Evolutionary conservation across 2,888 invertebrate genomes (phyloP).

Genomic region (Drosophila setosimentum): DNA sequence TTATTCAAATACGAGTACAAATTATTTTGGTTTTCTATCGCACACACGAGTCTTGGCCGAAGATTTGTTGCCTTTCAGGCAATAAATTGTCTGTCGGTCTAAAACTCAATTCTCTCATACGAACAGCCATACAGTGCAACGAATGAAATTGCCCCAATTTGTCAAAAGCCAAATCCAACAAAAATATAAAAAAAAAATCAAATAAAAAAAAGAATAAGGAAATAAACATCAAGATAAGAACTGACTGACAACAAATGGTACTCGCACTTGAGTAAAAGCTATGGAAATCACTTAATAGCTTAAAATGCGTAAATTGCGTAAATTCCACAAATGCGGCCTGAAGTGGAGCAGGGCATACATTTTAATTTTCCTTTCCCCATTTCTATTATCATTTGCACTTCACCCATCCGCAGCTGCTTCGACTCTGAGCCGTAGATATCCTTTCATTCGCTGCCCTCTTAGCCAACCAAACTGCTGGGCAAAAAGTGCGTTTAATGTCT

Average conservation of each 20-base stretch:
- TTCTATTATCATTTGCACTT: conserved; percentile 36
- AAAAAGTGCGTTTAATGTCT: background rate
- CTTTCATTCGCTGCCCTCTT: conserved; percentile 10
- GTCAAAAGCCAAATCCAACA: conserved; percentile 44
- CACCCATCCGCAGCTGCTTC: conserved; percentile 10
- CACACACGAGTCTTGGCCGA: conserved; percentile 48
- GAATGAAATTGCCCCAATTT: conserved; percentile 66
- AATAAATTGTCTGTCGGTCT: conserved; percentile 51
- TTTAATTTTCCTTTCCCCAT: conserved; percentile 13
- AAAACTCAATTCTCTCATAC: conserved; percentile 36
- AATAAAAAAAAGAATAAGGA: conserved; percentile 1
- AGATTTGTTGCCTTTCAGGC: conserved; percentile 50
- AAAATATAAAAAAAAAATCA: background rate
- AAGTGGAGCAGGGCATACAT: conserved; percentile 15
- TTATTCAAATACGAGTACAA: conserved; percentile 35
- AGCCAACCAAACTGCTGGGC: background rate
- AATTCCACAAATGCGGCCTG: conserved; percentile 37
- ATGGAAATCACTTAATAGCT: conserved; percentile 54
- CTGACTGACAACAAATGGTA: conserved; percentile 27
- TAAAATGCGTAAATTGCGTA: conserved; percentile 38
- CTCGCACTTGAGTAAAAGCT: conserved; percentile 35
- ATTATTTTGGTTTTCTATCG: conserved; percentile 22
- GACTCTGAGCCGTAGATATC: conserved; percentile 11
- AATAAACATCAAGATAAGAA: conserved; percentile 1
- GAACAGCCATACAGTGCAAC: conserved; percentile 40